Evolutionary conservation across 2,888 invertebrate genomes (phyloP).

Genomic region (Dryadula phaetusa): DNA sequence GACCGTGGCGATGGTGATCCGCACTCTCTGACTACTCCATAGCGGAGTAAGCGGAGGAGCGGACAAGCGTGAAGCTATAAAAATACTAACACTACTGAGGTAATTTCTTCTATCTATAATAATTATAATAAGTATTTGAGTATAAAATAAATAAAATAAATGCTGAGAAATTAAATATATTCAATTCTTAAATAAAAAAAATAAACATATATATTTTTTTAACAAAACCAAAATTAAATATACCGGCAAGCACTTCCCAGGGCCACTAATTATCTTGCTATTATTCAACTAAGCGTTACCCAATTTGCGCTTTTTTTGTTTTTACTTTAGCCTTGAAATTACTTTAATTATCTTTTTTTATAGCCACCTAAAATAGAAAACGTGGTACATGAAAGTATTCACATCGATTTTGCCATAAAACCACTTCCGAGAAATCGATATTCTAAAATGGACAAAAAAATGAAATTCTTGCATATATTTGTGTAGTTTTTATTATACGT

Average conservation of each 20-base stretch:
- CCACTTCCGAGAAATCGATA: conserved; percentile 14
- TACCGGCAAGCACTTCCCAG: not conserved
- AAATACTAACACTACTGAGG: no score
- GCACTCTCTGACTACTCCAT: no score
- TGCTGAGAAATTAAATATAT: no score
- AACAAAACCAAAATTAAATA: no score
- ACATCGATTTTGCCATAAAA: conserved; percentile 16
- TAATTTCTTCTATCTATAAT: no score
- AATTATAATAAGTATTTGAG: no score
- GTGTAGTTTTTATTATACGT: not conserved
- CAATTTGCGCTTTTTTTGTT: not conserved
- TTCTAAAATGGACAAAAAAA: not conserved
- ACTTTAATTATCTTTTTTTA: not conserved
- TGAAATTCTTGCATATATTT: conserved; percentile 16
- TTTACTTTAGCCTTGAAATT: not conserved
- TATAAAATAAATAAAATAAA: no score
- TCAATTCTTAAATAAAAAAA: no score
- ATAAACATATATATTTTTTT: no score
- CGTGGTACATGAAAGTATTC: not conserved
- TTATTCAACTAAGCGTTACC: conserved; percentile 7
- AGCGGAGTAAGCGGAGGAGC: no score
- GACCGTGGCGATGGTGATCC: no score
- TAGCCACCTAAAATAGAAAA: not conserved
- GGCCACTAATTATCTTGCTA: not conserved
- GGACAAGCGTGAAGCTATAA: no score